Base-by-base conservation (phyloP, 2,113 vertebrate species). In the Rissa tridactyla region DNA sequence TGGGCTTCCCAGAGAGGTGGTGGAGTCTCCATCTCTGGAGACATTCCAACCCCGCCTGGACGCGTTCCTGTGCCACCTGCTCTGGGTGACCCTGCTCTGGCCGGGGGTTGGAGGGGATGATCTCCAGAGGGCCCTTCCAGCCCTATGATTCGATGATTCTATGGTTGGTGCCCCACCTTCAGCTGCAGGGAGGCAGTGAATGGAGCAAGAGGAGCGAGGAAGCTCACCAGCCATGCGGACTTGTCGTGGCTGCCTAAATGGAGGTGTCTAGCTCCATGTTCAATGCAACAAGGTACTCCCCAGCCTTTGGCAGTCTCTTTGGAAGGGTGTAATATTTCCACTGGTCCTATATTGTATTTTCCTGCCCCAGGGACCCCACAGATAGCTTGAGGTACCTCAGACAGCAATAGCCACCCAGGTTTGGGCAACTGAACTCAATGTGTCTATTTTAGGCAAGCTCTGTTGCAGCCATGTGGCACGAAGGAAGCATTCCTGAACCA, bases 221-320 rank as follows among this genome's bases (percentile, higher is more conserved):
- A 68, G 49, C 54, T 87, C 69, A 32, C 8, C 60, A 58, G 52
- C 65, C 51, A 4, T 0, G 0, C 0, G 6, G 23, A 27, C 29
- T 62, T 32, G 17, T 47, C 0, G 0, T 64, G 29, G 22, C 17
- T 66, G 20, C 62, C n/a, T 36, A 11, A 4, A 3, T 10, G 38
- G 75, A 93, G 40, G 14, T 27, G 8, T 36, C 30, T 57, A 61
- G 36, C 46, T 27, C 49, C 2, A 0, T 34, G 11, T 13, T 13
- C 30, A 26, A 29, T 42, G 40, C 30, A 52, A 44, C 34, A 29
- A 47, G 71, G 52, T 62, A 8, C 23, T 76, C 32, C 4, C 32
- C 42, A 66, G 21, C 23, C 58, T 91, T 71, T 82, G 64, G 9
- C 30, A 61, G 29, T 49, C 42, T 65, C 54, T 77, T 81, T 51